Conservation (phyloP, 2,113 vertebrate species). For the Brachyhypopomus occidentalis region DNA sequence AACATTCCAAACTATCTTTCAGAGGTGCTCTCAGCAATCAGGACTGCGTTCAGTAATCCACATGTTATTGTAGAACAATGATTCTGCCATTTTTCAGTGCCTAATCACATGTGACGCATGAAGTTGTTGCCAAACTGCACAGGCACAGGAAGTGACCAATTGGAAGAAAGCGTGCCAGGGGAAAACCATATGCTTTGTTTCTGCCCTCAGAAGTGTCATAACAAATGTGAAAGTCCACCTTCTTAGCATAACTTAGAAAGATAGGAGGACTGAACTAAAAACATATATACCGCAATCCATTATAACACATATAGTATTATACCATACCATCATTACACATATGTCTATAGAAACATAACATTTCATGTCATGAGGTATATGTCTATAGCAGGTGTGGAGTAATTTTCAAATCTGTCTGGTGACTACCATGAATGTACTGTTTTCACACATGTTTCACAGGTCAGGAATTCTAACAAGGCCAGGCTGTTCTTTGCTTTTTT, state of each 20-base stretch:
- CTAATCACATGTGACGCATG: slow-evolving; percentile 29
- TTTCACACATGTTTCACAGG: slow-evolving; percentile 7
- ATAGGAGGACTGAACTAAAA: background rate
- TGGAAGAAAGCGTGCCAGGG: slow-evolving; percentile 10
- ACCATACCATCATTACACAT: background rate
- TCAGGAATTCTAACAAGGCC: background rate
- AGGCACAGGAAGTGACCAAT: slow-evolving; percentile 56
- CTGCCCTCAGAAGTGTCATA: background rate
- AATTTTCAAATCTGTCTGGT: slow-evolving; percentile 4
- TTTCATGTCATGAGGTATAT: background rate
- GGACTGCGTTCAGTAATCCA: background rate
- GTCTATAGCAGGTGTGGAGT: background rate
- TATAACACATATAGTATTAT: background rate
- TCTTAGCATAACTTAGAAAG: background rate
- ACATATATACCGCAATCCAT: no score
- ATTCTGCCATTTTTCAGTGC: slow-evolving; percentile 16
- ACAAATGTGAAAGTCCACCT: background rate
- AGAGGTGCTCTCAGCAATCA: background rate
- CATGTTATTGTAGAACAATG: background rate
- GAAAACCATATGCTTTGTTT: slow-evolving; percentile 47
- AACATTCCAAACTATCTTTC: background rate
- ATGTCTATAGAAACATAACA: background rate
- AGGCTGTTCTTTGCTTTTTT: background rate
- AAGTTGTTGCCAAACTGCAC: slow-evolving; percentile 26
- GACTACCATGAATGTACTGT: background rate